A percentile compares a stretch with the other conserved stretches of the same genome.
phyloP scores from a whole-genome alignment of 2,113 vertebrate species.

The Gnathonemus longibarbis region DNA sequence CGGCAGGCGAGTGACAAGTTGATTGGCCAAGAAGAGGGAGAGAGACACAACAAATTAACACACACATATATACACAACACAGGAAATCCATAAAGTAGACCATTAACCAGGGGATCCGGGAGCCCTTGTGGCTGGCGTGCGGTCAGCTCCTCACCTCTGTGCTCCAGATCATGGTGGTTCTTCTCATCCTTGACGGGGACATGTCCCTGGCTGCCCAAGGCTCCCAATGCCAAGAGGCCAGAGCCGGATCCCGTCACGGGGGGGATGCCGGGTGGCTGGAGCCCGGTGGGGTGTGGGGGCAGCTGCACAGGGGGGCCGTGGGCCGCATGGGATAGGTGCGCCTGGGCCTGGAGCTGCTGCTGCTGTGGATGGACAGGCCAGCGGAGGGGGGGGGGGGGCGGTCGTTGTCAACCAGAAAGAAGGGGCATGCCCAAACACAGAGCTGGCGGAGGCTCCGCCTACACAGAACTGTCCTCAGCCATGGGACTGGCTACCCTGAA shows the following conservation, averaged over 20 bases:
- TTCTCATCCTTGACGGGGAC: constrained; percentile 93
- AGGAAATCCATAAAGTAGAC: neutral
- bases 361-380: constrained; percentile 71
- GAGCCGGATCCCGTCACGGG: constrained; percentile 75
- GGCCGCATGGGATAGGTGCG: constrained; percentile 90
- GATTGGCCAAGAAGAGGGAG: constrained; percentile 50
- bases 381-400: constrained; percentile 59
- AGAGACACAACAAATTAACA: constrained; percentile 45
- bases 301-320: constrained; percentile 88
- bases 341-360: constrained; percentile 96
- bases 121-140: neutral
- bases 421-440: constrained; percentile 20
- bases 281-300: constrained; percentile 83
- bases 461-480: neutral
- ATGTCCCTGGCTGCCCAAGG: constrained; percentile 87
- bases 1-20: constrained; percentile 50
- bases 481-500: neutral
- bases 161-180: constrained; percentile 92
- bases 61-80: constrained; percentile 18
- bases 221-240: constrained; percentile 79
- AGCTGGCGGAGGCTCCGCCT: too few relatives aligned
- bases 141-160: constrained; percentile 74
- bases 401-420: constrained; percentile 51
- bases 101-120: neutral
- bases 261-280: constrained; percentile 83